Evolutionary conservation across 2,888 invertebrate genomes (phyloP).

Genomic region (Limnephilus marmoratus): DNA sequence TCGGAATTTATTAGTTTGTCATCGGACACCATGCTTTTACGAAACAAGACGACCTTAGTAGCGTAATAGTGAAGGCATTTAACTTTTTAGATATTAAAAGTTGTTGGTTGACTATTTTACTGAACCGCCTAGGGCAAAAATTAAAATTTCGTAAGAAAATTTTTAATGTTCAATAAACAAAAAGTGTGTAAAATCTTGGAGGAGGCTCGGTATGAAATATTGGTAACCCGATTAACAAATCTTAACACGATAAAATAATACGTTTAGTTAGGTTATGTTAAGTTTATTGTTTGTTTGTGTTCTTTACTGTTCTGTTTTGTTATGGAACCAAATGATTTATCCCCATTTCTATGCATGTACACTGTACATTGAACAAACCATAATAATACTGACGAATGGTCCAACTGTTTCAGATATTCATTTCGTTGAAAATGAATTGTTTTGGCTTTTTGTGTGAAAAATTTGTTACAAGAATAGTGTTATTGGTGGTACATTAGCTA

Average conservation of each 20-base stretch:
- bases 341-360: background rate
- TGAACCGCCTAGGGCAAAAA: too few species aligned
- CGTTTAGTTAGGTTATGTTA: too few species aligned
- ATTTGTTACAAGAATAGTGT: background rate
- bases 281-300: too few species aligned
- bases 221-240: too few species aligned
- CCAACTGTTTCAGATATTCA: background rate
- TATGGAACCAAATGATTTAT: background rate
- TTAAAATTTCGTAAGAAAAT: too few species aligned
- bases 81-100: too few species aligned
- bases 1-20: background rate
- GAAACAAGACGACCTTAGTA: background rate
- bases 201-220: background rate
- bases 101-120: too few species aligned
- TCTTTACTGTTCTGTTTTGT: too few species aligned
- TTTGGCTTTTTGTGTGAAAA: background rate
- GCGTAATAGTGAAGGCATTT: background rate
- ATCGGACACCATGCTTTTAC: background rate
- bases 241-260: too few species aligned
- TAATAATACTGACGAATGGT: background rate
- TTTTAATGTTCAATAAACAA: background rate
- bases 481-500: background rate
- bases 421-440: background rate
- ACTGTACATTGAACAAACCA: background rate
- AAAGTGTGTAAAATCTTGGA: background rate